Conservation (phyloP, 2,797 vertebrate genomes). For the Esox lucius region DNA sequence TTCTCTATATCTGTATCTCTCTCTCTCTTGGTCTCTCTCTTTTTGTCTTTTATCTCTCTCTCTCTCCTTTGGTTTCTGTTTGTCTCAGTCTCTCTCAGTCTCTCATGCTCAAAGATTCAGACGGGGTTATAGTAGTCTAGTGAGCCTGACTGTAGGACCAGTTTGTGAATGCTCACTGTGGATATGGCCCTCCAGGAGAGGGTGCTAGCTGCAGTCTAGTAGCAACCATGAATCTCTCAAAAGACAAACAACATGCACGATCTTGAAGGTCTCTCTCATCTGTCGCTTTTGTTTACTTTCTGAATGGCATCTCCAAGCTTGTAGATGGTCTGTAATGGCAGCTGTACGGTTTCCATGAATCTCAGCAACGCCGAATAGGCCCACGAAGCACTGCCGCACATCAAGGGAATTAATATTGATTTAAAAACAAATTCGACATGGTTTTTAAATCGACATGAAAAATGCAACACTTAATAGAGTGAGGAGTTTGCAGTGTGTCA, state of each 20-base stretch:
- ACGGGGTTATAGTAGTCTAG: background rate
- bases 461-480: slow-evolving; percentile 64
- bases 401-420: slow-evolving; percentile 74
- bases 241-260: background rate
- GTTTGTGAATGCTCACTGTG: background rate
- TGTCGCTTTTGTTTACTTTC: background rate
- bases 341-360: slow-evolving; percentile 32
- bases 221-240: background rate
- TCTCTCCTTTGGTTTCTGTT: too few relatives aligned
- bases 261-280: background rate
- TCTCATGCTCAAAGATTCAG: background rate
- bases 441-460: slow-evolving; percentile 65
- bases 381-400: slow-evolving; percentile 54
- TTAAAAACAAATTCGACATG: slow-evolving; percentile 72
- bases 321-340: background rate
- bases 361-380: slow-evolving; percentile 50
- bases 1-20: background rate
- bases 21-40: slow-evolving; percentile 17
- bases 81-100: too few relatives aligned
- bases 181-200: slow-evolving; percentile 8
- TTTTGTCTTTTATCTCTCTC: slow-evolving; percentile 16
- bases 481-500: slow-evolving; percentile 59
- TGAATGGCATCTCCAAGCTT: background rate
- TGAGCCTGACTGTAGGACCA: background rate
- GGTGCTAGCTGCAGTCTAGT: slow-evolving; percentile 1